Base-by-base conservation (phyloP, 2,888 invertebrate species). In the Seira musarum region DNA sequence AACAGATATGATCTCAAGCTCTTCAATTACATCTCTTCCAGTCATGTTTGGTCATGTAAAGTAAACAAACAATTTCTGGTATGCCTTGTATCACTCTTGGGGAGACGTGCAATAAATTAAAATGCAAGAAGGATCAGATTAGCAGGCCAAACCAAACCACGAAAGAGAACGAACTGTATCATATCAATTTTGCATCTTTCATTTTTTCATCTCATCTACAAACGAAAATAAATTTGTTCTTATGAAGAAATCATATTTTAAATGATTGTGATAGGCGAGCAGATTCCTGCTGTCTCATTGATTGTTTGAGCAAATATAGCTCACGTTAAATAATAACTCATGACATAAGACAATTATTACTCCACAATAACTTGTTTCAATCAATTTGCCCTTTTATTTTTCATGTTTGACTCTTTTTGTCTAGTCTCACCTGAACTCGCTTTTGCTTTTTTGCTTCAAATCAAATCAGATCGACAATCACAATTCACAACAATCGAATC, bases 251-350 rank as follows among this genome's bases (percentile, higher is more conserved):
- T 53, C 53, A 17, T 53, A 53, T 53, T 53, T 53, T 53, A 53
- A 53, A 15, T 53, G 53, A 53, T 53, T 53, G 53, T 53, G 53
- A 53, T 53, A 53, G 53, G 53, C 53, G 15, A 13, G 53, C 17
- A 53, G 53, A 53, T 53, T 53, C 53, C 65, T 49, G 40, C 70
- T 77, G 77, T 65, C 53, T 70, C 63, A 30, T 65, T 63, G 77
- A 77, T 70, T 77, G 17, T 13, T 61, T 70, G 66, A 78, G 49
- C 61, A 66, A 78, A 78, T 77, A 46, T 66, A 30, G 78, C 15
- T 3, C 3, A 53, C 15, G 53, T 53, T n/a, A 53, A 53, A 53
- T 17, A 53, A 53, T 53, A 53, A 13, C 17, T 2, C 17, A 8
- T 53, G 53, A 53, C 53, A n/a, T 17, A 3, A 53, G 53, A 53